These are phyloP conservation scores for Diphyllodes magnificus DNA, from an alignment of 2,113 vertebrate genomes.

Conservation along the genomic window DNA sequence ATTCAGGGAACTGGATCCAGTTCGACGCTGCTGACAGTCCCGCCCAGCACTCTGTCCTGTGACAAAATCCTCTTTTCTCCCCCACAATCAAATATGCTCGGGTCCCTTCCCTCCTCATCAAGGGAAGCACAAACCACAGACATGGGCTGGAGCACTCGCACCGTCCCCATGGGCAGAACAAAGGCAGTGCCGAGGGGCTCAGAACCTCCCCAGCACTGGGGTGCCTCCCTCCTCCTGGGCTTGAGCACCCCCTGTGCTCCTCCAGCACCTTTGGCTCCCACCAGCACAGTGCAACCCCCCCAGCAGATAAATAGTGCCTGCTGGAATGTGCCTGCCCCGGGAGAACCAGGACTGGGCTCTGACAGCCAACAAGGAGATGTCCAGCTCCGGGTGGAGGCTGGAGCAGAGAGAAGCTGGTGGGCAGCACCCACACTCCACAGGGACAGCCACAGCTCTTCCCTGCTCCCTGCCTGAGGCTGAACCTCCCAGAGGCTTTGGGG, in stretches of 20 bases:
- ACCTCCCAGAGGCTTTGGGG: not conserved
- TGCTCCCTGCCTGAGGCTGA: not conserved
- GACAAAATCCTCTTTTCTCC: not conserved
- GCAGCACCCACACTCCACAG: fast-evolving
- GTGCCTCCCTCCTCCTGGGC: not conserved
- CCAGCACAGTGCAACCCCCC: fast-evolving
- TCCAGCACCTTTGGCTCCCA: not conserved
- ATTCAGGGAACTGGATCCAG: not conserved
- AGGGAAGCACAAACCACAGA: not conserved
- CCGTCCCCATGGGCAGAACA: fast-evolving
- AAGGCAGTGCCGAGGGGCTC: not conserved
- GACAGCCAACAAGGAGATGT: fast-evolving
- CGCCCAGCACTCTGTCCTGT: not conserved
- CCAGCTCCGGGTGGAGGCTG: not conserved
- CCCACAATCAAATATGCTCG: fast-evolving
- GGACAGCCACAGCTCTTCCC: not conserved
- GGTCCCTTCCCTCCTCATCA: not conserved
- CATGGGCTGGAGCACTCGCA: fast-evolving
- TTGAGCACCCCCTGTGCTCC: fast-evolving
- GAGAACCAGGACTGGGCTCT: fast-evolving
- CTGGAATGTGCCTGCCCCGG: fast-evolving
- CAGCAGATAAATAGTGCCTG: fast-evolving
- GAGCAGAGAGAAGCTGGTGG: not conserved
- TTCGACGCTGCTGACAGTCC: fast-evolving
- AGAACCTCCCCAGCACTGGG: not conserved